A percentile compares a stretch with the other conserved stretches of the same genome.
Evolutionary conservation across 2,888 invertebrate species (phyloP).

Genomic region (Ochropacha duplaris): DNA sequence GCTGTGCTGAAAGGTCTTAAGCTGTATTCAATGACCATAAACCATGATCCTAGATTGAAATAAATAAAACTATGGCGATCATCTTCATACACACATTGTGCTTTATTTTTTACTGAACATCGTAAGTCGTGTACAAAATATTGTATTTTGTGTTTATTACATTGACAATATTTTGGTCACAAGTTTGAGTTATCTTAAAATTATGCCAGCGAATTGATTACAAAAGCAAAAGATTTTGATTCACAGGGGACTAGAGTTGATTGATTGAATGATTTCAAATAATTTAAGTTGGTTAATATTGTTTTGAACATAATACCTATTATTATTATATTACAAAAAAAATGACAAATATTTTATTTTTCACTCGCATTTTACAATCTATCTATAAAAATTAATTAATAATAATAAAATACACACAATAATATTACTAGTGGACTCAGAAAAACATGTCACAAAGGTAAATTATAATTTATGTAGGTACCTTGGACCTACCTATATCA

Average conservation of each 20-base stretch:
- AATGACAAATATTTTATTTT: background rate
- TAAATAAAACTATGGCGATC: conserved; percentile 21
- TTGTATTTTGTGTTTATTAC: conserved; percentile 28
- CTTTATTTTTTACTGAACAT: background rate
- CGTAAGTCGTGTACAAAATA: conserved; percentile 74
- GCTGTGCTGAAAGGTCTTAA: too few species aligned
- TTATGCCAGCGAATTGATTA: conserved; percentile 60
- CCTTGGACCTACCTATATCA: background rate
- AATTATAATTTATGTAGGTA: background rate
- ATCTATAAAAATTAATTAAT: too few species aligned
- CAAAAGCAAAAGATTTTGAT: conserved; percentile 33
- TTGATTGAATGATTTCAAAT: background rate
- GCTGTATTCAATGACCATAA: too few species aligned
- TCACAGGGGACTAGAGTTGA: conserved; percentile 9
- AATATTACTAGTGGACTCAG: background rate
- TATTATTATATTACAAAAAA: background rate
- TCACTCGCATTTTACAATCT: background rate
- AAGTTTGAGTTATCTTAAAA: conserved; percentile 63
- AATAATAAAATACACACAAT: background rate
- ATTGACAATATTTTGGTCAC: conserved; percentile 70
- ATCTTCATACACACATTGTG: background rate
- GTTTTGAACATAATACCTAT: background rate
- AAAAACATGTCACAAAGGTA: background rate
- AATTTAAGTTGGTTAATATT: background rate
- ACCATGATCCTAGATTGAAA: conserved; percentile 7